phyloP scores from a whole-genome alignment of 2,113 vertebrate species.

The Protobothrops mucrosquamatus region DNA sequence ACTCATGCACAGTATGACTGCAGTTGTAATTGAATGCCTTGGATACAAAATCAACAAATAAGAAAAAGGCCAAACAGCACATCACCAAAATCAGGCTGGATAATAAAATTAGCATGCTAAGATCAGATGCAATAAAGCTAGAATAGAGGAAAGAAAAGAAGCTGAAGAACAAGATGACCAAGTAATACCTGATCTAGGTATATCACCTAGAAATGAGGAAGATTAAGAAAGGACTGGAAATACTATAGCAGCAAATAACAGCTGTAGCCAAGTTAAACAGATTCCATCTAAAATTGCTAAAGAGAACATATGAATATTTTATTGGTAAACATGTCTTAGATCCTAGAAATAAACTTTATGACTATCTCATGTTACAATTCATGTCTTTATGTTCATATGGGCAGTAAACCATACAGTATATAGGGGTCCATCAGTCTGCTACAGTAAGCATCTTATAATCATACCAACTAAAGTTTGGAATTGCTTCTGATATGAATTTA shows the following conservation, averaged over 20 bases:
- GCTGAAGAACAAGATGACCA: neutral
- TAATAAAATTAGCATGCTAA: neutral
- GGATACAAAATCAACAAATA: neutral
- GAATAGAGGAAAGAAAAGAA: neutral
- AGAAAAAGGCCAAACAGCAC: neutral
- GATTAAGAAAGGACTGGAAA: neutral
- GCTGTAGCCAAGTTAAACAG: neutral
- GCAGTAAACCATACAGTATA: fast-evolving
- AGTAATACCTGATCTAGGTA: neutral
- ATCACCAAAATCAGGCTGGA: neutral
- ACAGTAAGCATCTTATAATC: neutral
- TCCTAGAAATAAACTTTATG: neutral
- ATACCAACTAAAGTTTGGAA: neutral
- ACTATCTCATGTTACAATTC: conserved; percentile 28
- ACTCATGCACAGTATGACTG: neutral
- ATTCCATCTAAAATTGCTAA: neutral
- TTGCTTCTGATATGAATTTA: neutral
- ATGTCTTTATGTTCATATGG: neutral
- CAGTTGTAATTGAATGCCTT: neutral
- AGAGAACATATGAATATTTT: neutral
- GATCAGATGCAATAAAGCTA: neutral
- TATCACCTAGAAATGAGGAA: neutral
- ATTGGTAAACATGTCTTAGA: neutral
- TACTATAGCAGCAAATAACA: neutral
- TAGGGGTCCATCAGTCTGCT: neutral